A percentile compares a stretch with the other conserved stretches of the same genome.
These are phyloP conservation scores for Anser cygnoides DNA, from an alignment of 2,113 vertebrate species.

Conservation along the genomic window DNA sequence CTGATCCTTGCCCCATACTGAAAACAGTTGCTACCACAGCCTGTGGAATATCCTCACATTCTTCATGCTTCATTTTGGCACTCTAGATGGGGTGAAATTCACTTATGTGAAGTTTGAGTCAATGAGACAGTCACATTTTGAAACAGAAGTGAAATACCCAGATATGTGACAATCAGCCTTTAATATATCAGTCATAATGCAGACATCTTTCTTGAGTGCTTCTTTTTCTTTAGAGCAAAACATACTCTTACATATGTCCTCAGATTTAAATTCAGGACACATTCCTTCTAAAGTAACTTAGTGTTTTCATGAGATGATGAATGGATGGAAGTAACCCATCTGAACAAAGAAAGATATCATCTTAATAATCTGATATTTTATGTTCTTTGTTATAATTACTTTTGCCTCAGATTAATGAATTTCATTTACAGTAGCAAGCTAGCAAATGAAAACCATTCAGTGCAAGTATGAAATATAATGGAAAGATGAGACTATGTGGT, in stretches of 20 bases:
- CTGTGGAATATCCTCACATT: background rate
- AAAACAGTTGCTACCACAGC: background rate
- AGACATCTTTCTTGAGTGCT: background rate
- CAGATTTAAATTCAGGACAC: slow-evolving; percentile 39
- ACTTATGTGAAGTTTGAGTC: background rate
- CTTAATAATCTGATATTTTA: slow-evolving; percentile 69
- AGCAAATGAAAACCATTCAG: slow-evolving; percentile 54
- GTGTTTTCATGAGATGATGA: slow-evolving; percentile 22
- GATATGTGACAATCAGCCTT: background rate
- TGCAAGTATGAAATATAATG: slow-evolving; percentile 20
- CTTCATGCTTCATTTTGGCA: background rate
- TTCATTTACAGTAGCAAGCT: slow-evolving; percentile 59
- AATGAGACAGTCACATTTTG: background rate
- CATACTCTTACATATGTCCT: background rate
- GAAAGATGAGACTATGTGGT: slow-evolving; percentile 33
- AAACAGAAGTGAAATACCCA: background rate
- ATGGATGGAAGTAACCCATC: slow-evolving; percentile 47
- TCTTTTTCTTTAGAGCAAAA: background rate
- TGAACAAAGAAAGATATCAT: slow-evolving; percentile 54
- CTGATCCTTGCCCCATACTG: background rate
- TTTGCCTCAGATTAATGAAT: slow-evolving; percentile 67
- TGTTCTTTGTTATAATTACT: slow-evolving; percentile 69
- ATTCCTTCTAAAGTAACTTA: slow-evolving; percentile 2
- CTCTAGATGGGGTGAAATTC: background rate
- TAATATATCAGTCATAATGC: background rate